Evolutionary conservation across 1,140 invertebrate genomes (phyloP), one percentile per base, ranked within the genome.

Genomic region (Drosophila tropicalis): DNA sequence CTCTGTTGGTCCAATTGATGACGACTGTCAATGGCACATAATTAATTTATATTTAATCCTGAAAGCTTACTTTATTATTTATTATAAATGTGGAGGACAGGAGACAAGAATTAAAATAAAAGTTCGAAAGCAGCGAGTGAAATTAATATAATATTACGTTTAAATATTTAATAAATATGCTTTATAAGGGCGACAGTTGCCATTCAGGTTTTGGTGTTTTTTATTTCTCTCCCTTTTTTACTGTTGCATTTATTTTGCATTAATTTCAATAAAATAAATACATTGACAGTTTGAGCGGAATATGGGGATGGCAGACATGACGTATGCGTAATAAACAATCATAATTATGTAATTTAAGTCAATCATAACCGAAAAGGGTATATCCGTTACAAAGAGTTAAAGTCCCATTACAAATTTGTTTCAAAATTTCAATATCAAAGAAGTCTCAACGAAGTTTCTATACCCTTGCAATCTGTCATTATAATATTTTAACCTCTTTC

Each of bases 141-240:
- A 39, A 44, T 56, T 47, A 72, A 72, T 40, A 29, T 34, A 39
- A 54, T 19, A 66, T 73, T 72, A 65, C 64, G 54, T 70, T 78
- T 81, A 69, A 69, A 81, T 86, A 71, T 75, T 81, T 81, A 64
- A 71, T 72, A 75, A 81, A 78, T 86, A 65, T 81, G 36, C 63
- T 62, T 81, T 81, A 65, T 85, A 65, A 66, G 54, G 44, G 36
- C 54, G 70, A 67, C 70, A 67, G 82, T 68, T 72, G 60, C 71
- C 58, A 69, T 54, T 82, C 61, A 63, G 54, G 9, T 17, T 47
- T 47, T 9, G 7, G 44, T 22, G 17, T 60, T 40, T 67, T 47
- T 65, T n/a, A n/a, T n/a, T 66, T 19, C 39, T 65, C 2, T 25
- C 41, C 62, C 3, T 22, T n/a, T 17, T 69, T 6, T n/a, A 65